A percentile compares a stretch with the other conserved stretches of the same genome.
Evolutionary conservation across 2,888 invertebrate genomes (phyloP).

Genomic region (Acrobasis suavella): DNA sequence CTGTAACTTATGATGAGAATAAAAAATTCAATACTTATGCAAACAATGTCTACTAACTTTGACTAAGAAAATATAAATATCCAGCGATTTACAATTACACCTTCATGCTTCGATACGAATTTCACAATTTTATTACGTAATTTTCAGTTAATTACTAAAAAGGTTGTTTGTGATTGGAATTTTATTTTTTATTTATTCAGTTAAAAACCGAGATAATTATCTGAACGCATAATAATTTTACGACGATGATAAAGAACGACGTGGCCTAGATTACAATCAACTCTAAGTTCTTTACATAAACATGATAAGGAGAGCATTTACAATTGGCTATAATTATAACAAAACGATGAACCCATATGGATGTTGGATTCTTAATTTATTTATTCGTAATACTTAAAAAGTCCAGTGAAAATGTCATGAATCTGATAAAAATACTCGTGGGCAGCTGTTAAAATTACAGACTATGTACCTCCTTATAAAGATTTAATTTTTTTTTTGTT

Average conservation of each 20-base stretch:
- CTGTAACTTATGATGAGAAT: background rate
- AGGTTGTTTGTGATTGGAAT: background rate
- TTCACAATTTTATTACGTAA: background rate
- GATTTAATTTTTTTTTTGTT: too few relatives aligned
- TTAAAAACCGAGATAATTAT: slow-evolving; percentile 15
- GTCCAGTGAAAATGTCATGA: too few relatives aligned
- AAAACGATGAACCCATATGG: slow-evolving; percentile 26
- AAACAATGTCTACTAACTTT: background rate
- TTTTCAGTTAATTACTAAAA: background rate
- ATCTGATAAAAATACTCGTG: too few relatives aligned
- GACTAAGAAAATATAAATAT: background rate
- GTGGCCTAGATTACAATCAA: slow-evolving; percentile 44
- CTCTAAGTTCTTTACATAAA: slow-evolving; percentile 26
- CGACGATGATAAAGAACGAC: slow-evolving; percentile 12
- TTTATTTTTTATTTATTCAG: background rate
- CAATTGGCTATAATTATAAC: slow-evolving; percentile 25
- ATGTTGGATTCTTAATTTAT: too few relatives aligned
- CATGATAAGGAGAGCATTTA: slow-evolving; percentile 31
- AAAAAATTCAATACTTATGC: background rate
- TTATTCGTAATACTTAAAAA: too few relatives aligned
- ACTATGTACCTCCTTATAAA: too few relatives aligned
- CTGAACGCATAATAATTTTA: slow-evolving; percentile 14
- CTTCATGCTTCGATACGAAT: background rate
- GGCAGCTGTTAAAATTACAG: too few relatives aligned
- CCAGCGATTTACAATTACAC: background rate